A percentile compares a stretch with the other conserved stretches of the same genome.
Evolutionary conservation across 92 coral and sea anemone species (phyloP).

Genomic region (Bergia sp.): DNA sequence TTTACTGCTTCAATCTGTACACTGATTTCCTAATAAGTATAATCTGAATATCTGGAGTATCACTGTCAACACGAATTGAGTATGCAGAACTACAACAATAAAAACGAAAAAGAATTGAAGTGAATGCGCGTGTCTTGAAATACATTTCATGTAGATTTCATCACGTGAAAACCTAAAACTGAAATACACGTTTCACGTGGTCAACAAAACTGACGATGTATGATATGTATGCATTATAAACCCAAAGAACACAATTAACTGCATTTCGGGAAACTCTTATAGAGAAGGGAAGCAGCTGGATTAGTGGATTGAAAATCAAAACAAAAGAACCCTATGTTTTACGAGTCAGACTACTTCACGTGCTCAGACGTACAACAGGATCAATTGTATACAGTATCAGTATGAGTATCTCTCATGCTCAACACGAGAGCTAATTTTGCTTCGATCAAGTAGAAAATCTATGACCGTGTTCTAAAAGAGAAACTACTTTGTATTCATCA

Average conservation of each 20-base stretch:
- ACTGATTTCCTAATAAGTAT: no score
- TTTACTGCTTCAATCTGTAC: no score
- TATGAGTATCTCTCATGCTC: neutral
- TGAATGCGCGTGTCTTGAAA: neutral
- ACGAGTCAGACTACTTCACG: neutral
- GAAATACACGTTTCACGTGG: conserved; percentile 3
- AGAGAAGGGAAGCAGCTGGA: neutral
- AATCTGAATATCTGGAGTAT: no score
- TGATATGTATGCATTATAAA: neutral
- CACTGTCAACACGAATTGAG: no score
- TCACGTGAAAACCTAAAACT: neutral
- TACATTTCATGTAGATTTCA: neutral
- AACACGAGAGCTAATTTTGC: neutral
- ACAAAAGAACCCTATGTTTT: neutral
- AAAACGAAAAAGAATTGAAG: neutral
- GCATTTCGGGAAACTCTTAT: no score
- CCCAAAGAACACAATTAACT: neutral
- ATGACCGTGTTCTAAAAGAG: neutral
- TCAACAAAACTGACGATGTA: neutral
- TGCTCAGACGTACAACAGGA: neutral
- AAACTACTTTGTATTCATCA: neutral
- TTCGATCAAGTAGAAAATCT: neutral
- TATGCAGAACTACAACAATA: no score
- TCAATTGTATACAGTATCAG: neutral
- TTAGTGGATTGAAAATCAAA: neutral